Evolutionary conservation across 2,113 vertebrate species (phyloP).

Genomic region (Chrysochloris asiatica): DNA sequence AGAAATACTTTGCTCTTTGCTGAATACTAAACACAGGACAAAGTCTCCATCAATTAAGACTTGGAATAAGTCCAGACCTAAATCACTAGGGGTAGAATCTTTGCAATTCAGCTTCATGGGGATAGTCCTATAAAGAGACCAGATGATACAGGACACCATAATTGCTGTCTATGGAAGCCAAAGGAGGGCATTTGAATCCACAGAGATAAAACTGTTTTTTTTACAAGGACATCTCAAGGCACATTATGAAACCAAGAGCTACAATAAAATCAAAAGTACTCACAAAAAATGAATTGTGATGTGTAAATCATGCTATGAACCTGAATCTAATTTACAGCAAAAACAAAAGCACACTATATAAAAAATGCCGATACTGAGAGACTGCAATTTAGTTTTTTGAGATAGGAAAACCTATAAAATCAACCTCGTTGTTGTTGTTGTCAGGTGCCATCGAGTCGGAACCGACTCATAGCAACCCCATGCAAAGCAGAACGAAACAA

Average conservation of each 20-base stretch:
- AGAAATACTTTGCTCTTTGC: slow-evolving; percentile 50
- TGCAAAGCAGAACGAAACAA: no score
- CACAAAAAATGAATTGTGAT: no score
- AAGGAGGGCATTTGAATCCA: slow-evolving; percentile 48
- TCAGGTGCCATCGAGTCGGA: no score
- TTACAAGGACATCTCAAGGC: slow-evolving; percentile 73
- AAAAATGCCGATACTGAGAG: background rate
- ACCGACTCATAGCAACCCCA: no score
- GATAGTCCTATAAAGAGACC: slow-evolving; percentile 45
- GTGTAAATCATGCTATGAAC: no score
- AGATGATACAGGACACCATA: slow-evolving; percentile 63
- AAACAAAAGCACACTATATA: background rate
- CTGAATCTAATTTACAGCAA: background rate
- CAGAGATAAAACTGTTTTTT: slow-evolving; percentile 65
- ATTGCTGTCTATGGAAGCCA: slow-evolving; percentile 54
- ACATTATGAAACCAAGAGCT: slow-evolving; percentile 32
- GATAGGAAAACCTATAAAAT: background rate
- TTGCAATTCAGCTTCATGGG: slow-evolving; percentile 57
- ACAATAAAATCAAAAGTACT: slow-evolving; percentile 63
- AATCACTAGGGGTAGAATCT: slow-evolving; percentile 66
- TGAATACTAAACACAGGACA: slow-evolving; percentile 65
- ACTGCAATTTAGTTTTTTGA: background rate
- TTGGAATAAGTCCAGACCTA: slow-evolving; percentile 71
- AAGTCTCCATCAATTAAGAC: slow-evolving; percentile 70
- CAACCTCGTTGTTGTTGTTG: no score